Base-by-base conservation (phyloP, 2,797 vertebrate genomes). In the Sebastes matsubarae region DNA sequence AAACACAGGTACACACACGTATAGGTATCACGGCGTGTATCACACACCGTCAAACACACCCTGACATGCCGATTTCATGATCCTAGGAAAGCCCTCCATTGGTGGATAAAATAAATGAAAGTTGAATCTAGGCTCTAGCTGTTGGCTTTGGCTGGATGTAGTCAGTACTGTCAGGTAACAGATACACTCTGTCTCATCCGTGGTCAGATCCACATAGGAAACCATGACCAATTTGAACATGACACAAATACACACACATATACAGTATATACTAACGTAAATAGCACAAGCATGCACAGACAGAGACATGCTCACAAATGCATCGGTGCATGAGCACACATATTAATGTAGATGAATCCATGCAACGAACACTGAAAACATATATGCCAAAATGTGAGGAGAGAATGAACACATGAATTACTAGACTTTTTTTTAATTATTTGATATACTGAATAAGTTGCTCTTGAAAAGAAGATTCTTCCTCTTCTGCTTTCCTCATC, bases 91-190 rank as follows among this genome's bases (percentile, higher is more conserved):
- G 27, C 22, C 14, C 22, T 58, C 32, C 13, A 34, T 66, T 50
- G 60, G 61, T 68, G 46, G 80, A 30, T 77, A 29, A 67, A 55
- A 11, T 30, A 68, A 68, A 84, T 78, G 2, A 81, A 74, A 71
- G 54, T 57, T 66, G 72, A 60, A 83, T 77, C 16, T 32, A 13
- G 50, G 25, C 8, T 76, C 2, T 32, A 34, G 46, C 59, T 71
- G 25, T 34, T 79, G 72, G 59, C 46, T 65, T 63, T 30, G 63
- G 5, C 57, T 63, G n/a, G 6, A 10, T 60, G 55, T 11, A 34
- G 30, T 65, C 57, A 34, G 54, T 8, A 5, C 50, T 68, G 71
- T 25, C 12, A 13, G 22, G 18, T 6, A 1, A 22, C 27, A 64
- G 38, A 61, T 64, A 29, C 42, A 38, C 32, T 61, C 30, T 58